Conservation (phyloP, 2,888 invertebrate species). For the Himalopsyche japonica region DNA sequence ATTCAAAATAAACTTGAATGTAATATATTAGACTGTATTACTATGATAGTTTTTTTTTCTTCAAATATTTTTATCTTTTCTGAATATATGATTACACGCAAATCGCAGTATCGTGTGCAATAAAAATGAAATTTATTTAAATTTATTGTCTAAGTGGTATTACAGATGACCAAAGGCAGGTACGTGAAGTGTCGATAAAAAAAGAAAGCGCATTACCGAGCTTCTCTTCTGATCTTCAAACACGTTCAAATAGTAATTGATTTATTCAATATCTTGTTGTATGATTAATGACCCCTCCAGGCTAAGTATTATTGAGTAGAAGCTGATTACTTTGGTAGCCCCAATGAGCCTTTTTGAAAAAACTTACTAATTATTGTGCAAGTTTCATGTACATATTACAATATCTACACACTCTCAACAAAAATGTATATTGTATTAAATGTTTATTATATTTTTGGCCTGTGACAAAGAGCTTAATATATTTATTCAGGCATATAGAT, state of each 20-base stretch:
- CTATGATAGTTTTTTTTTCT: too few species aligned
- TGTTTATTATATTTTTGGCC: too few species aligned
- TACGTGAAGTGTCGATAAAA: background rate
- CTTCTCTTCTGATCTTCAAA: background rate
- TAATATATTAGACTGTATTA: too few species aligned
- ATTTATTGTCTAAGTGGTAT: background rate
- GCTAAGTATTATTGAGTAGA: background rate
- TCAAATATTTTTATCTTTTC: background rate
- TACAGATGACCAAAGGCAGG: background rate
- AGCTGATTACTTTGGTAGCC: background rate
- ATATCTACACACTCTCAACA: background rate
- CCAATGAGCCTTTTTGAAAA: background rate
- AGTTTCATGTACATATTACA: background rate
- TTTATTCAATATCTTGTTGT: background rate
- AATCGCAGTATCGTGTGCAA: background rate
- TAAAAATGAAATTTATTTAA: background rate
- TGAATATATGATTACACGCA: background rate
- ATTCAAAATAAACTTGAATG: too few species aligned
- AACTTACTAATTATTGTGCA: conserved; percentile 1
- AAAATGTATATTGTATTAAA: too few species aligned
- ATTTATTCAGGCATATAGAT: too few species aligned
- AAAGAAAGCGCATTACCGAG: background rate
- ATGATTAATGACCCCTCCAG: background rate
- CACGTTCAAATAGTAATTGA: background rate
- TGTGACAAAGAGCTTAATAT: too few species aligned